Base-by-base conservation (phyloP, 2,888 invertebrate genomes). In the Pteria penguin region DNA sequence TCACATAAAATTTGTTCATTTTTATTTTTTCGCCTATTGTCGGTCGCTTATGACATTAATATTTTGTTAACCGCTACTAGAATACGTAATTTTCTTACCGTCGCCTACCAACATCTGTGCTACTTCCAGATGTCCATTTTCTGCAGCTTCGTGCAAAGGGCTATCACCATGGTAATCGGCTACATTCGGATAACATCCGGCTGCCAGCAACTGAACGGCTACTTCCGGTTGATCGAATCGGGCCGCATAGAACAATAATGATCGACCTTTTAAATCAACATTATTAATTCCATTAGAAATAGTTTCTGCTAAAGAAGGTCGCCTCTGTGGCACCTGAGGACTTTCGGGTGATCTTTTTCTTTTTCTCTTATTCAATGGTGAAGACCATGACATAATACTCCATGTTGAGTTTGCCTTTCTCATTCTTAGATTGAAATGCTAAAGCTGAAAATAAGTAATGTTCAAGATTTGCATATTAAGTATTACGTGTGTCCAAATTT, bases 121-220 rank as follows among this genome's bases (percentile, higher is more conserved):
- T 5, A 82, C 72, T n/a, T 81, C 82, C 26, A 79, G 33, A 36
- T 79, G 78, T 0, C 82, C 80, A 26, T 57, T 70, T 31, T 78
- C 82, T 3, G 82, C 78, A 0, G 84, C 80, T 66, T 81, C 84
- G 45, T 84, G 84, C 11, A 84, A 62, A 0, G 84, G 81, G 24
- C 80, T 82, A 57, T 79, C 76, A 1, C 84, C 78, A 27, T 73
- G 57, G 24, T 71, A 36, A 72, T 84, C 81, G 18, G 71, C 69
- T 36, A 77, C 70, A 32, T 81, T 79, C 1, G 79, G 72, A 32
- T 72, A 60, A 71, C 84, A 82, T 31, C 84, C 82, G 5, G 84
- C 78, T 11, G 78, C 60, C 32, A 84, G 22, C 3, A 84, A 57
- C 57, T 80, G 80, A 2, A 62, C 70, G 0, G 81, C 76, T 1